Base-by-base conservation (phyloP, 2,888 invertebrate species). In the Cerastis rubricosa region DNA sequence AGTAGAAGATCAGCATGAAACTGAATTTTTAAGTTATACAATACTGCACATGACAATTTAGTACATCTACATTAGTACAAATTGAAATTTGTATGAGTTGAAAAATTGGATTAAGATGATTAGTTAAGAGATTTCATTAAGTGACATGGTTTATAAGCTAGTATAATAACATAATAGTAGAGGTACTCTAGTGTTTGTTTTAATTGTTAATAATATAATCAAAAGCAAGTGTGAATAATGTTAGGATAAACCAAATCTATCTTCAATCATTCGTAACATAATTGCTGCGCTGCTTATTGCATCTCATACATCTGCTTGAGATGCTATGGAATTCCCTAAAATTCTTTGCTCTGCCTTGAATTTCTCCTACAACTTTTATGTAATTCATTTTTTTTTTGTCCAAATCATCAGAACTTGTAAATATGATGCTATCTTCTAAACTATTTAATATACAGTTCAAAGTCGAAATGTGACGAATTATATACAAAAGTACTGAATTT, bases 61-160 rank as follows among this genome's bases (percentile, higher is more conserved):
- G 93, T 93, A 93, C 93, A 92, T 90, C 82, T 84, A 86, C 78
- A 84, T 91, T 93, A 93, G 93, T 93, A 93, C 93, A 93, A 93
- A 91, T 91, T 87, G 78, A 81, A 88, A 88, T 86, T 87, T 74
- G 75, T 80, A 77, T 76, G 84, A 80, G 79, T 85, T 84, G 73
- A 75, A 84, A 74, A 82, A 78, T 85, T 78, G 57, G 66, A 80
- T 79, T 86, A 84, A 78, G 85, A 69, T 17, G 57, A 85, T 87
- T 85, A 87, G 84, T 82, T 87, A 84, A 80, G 81, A 78, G 76
- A 69, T 84, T 86, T 84, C 79, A 75, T 78, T 83, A 83, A 83
- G 87, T 65, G 83, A 76, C 75, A 81, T 78, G 85, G 78, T 86
- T 86, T 87, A 68, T 86, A 81, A 80, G 78, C 66, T 88, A 88